phyloP scores from a whole-genome alignment of 2,888 invertebrate species.

The Watsonalla binaria region DNA sequence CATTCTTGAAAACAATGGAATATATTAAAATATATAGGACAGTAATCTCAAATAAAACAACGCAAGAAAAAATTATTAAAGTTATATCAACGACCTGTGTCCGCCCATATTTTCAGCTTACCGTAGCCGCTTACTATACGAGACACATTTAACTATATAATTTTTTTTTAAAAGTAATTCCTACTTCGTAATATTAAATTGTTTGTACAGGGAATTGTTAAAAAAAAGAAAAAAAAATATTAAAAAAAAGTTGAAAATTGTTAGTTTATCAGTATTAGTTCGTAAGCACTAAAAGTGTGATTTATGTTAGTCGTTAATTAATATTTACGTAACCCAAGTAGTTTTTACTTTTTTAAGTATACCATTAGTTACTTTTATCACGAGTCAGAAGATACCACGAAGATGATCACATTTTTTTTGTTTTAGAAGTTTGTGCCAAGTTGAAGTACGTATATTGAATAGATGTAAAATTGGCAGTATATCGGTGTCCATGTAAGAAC shows the following conservation, averaged over 20 bases:
- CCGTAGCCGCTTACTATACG: constrained; percentile 23
- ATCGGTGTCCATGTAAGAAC: constrained; percentile 13
- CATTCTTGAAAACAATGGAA: no score
- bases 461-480: constrained; percentile 14
- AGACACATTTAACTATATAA: constrained; percentile 29
- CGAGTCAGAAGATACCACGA: constrained; percentile 27
- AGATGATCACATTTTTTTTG: constrained; percentile 32
- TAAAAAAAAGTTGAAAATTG: constrained; percentile 44
- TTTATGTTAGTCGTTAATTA: constrained; percentile 75
- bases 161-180: constrained; percentile 23
- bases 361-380: constrained; percentile 51
- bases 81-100: constrained; percentile 5
- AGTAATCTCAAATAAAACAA: no score
- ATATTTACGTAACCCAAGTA: constrained; percentile 57
- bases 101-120: constrained; percentile 47
- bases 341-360: constrained; percentile 57
- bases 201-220: constrained; percentile 63
- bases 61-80: no score
- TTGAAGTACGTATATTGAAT: constrained; percentile 9
- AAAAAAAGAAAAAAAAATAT: constrained; percentile 31
- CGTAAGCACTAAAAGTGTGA: constrained; percentile 69
- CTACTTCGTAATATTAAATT: constrained; percentile 42
- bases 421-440: constrained; percentile 43
- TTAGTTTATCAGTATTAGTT: constrained; percentile 68
- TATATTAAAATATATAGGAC: no score